These are phyloP conservation scores for Pangasianodon gigas DNA, from an alignment of 2,113 vertebrate species.

Conservation along the genomic window DNA sequence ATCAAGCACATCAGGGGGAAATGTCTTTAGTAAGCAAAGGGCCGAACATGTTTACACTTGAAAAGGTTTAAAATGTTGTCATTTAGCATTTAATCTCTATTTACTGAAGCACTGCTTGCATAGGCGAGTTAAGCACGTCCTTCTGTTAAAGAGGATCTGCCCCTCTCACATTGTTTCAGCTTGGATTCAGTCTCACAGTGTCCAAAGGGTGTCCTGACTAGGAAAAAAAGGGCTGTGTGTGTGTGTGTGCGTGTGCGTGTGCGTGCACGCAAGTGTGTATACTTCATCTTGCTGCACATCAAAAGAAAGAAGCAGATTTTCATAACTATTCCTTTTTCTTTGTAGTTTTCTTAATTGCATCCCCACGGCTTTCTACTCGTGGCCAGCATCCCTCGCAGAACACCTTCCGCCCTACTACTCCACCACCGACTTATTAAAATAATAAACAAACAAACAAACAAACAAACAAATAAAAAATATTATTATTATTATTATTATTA, in stretches of 20 bases:
- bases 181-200: neutral
- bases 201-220: neutral
- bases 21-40: neutral
- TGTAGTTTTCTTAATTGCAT: conserved; percentile 82
- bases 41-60: neutral
- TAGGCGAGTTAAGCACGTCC: neutral
- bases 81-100: neutral
- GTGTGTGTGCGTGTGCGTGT: neutral
- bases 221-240: neutral
- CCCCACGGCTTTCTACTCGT: conserved; percentile 78
- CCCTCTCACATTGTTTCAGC: neutral
- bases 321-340: conserved; percentile 78
- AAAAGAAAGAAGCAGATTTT: conserved; percentile 79
- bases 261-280: conserved; percentile 46
- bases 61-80: neutral
- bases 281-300: conserved; percentile 72
- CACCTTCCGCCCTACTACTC: conserved; percentile 59
- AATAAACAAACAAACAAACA: neutral
- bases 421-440: conserved; percentile 55
- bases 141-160: neutral
- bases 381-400: conserved; percentile 79
- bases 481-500: no score
- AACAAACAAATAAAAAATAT: neutral
- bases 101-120: neutral
- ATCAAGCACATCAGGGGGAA: conserved; percentile 48